These are phyloP conservation scores for Colletes gigas DNA, from an alignment of 1,140 invertebrate species.

Conservation along the genomic window DNA sequence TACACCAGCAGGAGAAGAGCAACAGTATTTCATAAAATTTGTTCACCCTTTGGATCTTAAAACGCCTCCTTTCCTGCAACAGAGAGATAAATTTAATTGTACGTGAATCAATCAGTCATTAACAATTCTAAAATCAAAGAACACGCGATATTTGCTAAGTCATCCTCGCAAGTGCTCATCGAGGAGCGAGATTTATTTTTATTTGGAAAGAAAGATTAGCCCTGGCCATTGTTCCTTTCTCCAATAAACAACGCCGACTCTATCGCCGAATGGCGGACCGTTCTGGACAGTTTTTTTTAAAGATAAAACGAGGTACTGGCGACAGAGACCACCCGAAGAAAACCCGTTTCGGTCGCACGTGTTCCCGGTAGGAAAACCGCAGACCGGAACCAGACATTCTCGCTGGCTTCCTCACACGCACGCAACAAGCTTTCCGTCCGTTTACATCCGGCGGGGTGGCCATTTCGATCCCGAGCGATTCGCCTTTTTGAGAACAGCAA, in stretches of 20 bases:
- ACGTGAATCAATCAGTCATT: too few species aligned
- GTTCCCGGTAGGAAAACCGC: constrained; percentile 64
- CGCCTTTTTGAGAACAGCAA: not conserved
- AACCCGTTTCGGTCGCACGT: constrained; percentile 59
- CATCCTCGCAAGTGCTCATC: too few species aligned
- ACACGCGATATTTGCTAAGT: too few species aligned
- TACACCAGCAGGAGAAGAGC: not conserved
- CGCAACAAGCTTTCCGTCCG: constrained; percentile 29
- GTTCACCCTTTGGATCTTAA: too few species aligned
- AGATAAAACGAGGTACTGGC: constrained; percentile 49
- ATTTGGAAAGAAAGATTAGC: not conserved
- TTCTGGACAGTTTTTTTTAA: constrained; percentile 44
- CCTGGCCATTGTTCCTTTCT: not conserved
- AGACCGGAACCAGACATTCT: constrained; percentile 65
- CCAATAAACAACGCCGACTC: not conserved
- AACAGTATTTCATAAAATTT: too few species aligned
- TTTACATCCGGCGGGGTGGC: constrained; percentile 47
- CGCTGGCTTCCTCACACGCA: constrained; percentile 33
- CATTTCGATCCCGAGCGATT: constrained; percentile 37
- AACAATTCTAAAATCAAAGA: too few species aligned
- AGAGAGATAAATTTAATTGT: too few species aligned
- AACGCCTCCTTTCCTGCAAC: too few species aligned
- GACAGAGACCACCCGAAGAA: constrained; percentile 56
- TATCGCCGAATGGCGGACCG: constrained; percentile 32
- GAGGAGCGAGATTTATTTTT: too few species aligned